Percentiles rank a stretch among this genome's conserved stretches.
These are phyloP conservation scores for Drosophila siamana DNA, from an alignment of 2,888 invertebrate species.

Conservation along the genomic window DNA sequence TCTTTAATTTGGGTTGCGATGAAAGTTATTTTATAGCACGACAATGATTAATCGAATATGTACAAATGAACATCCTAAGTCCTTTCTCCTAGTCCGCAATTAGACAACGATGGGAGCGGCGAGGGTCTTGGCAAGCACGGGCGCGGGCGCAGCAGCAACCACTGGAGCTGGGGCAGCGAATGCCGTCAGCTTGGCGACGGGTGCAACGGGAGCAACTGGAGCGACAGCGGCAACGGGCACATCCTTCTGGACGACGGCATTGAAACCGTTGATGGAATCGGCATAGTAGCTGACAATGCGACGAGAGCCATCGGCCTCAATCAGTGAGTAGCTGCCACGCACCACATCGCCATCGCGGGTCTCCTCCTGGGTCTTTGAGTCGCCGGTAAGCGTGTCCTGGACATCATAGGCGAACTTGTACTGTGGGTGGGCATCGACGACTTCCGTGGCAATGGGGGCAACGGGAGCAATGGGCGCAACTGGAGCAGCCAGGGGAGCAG, in stretches of 20 bases:
- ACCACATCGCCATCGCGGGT: constrained; percentile 84
- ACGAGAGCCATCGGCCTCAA: constrained; percentile 84
- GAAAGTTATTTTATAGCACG: constrained; percentile 82
- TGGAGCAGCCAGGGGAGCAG: constrained; percentile 62
- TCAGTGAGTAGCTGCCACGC: constrained; percentile 84
- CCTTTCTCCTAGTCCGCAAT: constrained; percentile 32
- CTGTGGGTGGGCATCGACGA: constrained; percentile 83
- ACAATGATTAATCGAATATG: constrained; percentile 83
- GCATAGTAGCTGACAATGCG: constrained; percentile 84
- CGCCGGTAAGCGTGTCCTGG: constrained; percentile 83
- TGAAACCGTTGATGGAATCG: constrained; percentile 83
- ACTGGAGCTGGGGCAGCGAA: constrained; percentile 61
- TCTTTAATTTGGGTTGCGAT: constrained; percentile 70
- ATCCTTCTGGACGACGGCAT: constrained; percentile 83
- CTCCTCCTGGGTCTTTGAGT: constrained; percentile 84
- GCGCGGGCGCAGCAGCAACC: constrained; percentile 69
- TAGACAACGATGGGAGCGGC: constrained; percentile 81
- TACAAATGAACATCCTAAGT: constrained; percentile 85
- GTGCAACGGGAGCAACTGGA: constrained; percentile 69
- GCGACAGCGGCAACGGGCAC: constrained; percentile 69
- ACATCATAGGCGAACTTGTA: constrained; percentile 84
- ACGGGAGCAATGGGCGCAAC: constrained; percentile 70
- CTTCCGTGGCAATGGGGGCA: constrained; percentile 84
- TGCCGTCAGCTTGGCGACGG: constrained; percentile 67
- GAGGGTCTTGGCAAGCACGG: constrained; percentile 79